A percentile compares a stretch with the other conserved stretches of the same genome.
Conservation (phyloP, 2,888 invertebrate species). For the Stenichneumon culpator region DNA sequence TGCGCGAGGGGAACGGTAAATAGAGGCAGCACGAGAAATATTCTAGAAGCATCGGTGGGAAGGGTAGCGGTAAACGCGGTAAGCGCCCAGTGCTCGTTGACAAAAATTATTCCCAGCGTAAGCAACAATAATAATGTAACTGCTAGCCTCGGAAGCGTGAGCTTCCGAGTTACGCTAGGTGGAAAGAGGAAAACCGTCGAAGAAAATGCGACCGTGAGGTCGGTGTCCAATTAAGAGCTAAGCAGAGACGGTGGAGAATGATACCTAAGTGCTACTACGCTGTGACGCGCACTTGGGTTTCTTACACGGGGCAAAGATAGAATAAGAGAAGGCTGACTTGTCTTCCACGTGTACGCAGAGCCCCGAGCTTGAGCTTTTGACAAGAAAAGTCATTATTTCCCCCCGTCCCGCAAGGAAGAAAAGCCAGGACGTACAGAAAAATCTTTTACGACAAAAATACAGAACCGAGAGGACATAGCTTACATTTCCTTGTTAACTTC, state of each 20-base stretch:
- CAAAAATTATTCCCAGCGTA: conserved; percentile 8
- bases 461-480: not conserved
- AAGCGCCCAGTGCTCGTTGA: conserved; percentile 10
- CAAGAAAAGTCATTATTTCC: conserved; percentile 3
- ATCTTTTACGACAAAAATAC: conserved; percentile 20
- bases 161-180: not conserved
- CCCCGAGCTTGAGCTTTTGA: not conserved
- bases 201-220: conserved; percentile 20
- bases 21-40: not conserved
- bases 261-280: conserved; percentile 24
- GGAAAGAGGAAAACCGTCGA: not conserved
- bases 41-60: not conserved
- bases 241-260: conserved; percentile 9
- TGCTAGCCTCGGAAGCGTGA: not conserved
- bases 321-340: conserved; percentile 5
- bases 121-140: conserved; percentile 13
- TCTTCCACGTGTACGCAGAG: conserved; percentile 7
- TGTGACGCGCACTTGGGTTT: conserved; percentile 19
- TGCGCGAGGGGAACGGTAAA: not conserved
- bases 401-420: not conserved
- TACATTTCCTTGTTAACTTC: conserved; percentile 19
- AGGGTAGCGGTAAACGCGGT: conserved; percentile 8
- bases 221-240: conserved; percentile 23
- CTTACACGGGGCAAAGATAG: conserved; percentile 16
- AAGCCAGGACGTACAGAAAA: conserved; percentile 12